Base-by-base conservation (phyloP, 2,113 vertebrate species). In the Oophaga pumilio region DNA sequence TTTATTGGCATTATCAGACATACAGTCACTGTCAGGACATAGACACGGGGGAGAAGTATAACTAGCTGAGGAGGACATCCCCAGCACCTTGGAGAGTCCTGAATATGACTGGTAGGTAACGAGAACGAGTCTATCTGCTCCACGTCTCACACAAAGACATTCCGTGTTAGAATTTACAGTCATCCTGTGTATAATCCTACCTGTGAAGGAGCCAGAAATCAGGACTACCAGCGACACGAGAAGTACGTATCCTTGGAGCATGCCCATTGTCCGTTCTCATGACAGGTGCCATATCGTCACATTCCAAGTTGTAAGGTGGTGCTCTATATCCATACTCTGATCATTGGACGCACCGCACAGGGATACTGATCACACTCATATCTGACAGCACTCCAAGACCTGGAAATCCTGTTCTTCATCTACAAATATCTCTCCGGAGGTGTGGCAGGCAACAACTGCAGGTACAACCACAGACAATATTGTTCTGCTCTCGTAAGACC, bases 391-490 rank as follows among this genome's bases (percentile, higher is more conserved):
- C n/a, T 50, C 17, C 49, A 50, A 74, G 56, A 88, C 68, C 49
- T 76, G 59, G 33, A 76, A 66, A 76, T 88, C 80, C 56, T 74
- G 86, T 83, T 83, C 86, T 73, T 80, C 78, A 80, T 53, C 71
- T 50, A 69, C 26, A 82, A 20, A n/a, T n/a, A 10, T 33, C 8
- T 78, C 26, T 49, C 15, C 8, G n/a, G 43, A 82, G 86, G 86
- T 26, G 86, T 52, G 79, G 79, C 69, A 17, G 8, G 9, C 24
- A 15, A 43, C 57, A 60, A 17, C 13, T 20, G 15, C n/a, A 24
- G 20, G 13, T 15, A 52, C 60, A 69, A 24, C 62, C 50, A 50
- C 6, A 5, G 53, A 52, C 53, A 80, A 62, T 74, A 22, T 43
- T 18, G 4, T 14, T 59, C 50, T 17, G 1, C 66, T 28, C 28